Evolutionary conservation across 2,888 invertebrate genomes (phyloP).

Genomic region (Ferrisia virgata): DNA sequence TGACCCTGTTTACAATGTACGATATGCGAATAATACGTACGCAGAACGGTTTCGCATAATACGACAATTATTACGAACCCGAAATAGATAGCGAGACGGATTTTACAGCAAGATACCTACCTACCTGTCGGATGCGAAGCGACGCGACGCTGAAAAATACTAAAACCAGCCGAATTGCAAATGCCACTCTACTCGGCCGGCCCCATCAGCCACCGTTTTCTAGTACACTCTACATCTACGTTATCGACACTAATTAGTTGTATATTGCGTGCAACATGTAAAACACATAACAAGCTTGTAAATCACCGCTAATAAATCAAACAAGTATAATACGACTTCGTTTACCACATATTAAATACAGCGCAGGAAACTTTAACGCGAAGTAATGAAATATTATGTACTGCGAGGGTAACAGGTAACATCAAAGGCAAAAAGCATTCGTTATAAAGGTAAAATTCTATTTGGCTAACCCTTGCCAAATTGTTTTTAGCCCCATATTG

Average conservation of each 20-base stretch:
- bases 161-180: not conserved
- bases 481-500: not conserved
- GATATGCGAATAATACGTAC: not conserved
- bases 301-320: slow-evolving; percentile 34
- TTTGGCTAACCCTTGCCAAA: not conserved
- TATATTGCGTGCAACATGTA: slow-evolving; percentile 11
- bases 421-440: slow-evolving; percentile 8
- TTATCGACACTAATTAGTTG: slow-evolving; percentile 27
- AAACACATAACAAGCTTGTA: slow-evolving; percentile 31
- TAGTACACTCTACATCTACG: not conserved
- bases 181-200: not conserved
- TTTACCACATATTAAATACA: slow-evolving; percentile 19
- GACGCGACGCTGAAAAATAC: not conserved
- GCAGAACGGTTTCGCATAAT: not conserved
- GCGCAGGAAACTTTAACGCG: not conserved
- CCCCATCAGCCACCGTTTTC: not conserved
- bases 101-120: too few species aligned
- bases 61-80: not conserved
- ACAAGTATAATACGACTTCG: slow-evolving; percentile 23
- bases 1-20: not conserved
- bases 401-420: not conserved
- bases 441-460: slow-evolving; percentile 5
- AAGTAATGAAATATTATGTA: not conserved
- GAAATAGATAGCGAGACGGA: not conserved
- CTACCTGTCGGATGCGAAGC: not conserved